phyloP scores from a whole-genome alignment of 2,888 invertebrate species.

The Drosophila falleni region DNA sequence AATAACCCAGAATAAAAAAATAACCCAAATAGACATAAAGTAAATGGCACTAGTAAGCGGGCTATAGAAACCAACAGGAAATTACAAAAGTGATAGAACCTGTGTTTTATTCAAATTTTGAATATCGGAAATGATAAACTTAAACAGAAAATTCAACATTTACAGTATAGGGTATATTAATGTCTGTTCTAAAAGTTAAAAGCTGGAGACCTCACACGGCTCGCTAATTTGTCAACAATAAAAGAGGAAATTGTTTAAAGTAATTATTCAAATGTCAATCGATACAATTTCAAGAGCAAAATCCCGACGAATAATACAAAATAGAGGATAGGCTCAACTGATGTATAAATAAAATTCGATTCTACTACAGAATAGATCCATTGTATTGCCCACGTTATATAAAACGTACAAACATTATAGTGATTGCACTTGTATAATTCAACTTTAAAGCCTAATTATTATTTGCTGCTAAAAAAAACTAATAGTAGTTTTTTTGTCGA shows the following conservation, averaged over 20 bases:
- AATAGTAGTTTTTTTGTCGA: conserved; percentile 26
- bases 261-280: conserved; percentile 39
- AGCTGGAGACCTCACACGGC: conserved; percentile 32
- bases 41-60: no score
- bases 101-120: no score
- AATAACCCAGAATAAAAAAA: no score
- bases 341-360: not conserved
- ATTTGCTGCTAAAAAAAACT: conserved; percentile 35
- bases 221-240: conserved; percentile 49
- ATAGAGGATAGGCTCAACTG: conserved; percentile 24
- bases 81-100: no score
- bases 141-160: not conserved
- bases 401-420: conserved; percentile 11
- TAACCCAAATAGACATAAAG: no score
- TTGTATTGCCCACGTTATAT: conserved; percentile 25
- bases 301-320: conserved; percentile 19
- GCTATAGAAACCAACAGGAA: no score
- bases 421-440: not conserved
- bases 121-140: not conserved
- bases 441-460: conserved; percentile 31
- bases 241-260: conserved; percentile 38
- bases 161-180: conserved; percentile 7
- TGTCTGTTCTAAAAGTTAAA: not conserved
- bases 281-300: conserved; percentile 36
- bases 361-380: not conserved